phyloP scores from a whole-genome alignment of 2,888 invertebrate genomes.

The Sphaerophoria rueppellii region DNA sequence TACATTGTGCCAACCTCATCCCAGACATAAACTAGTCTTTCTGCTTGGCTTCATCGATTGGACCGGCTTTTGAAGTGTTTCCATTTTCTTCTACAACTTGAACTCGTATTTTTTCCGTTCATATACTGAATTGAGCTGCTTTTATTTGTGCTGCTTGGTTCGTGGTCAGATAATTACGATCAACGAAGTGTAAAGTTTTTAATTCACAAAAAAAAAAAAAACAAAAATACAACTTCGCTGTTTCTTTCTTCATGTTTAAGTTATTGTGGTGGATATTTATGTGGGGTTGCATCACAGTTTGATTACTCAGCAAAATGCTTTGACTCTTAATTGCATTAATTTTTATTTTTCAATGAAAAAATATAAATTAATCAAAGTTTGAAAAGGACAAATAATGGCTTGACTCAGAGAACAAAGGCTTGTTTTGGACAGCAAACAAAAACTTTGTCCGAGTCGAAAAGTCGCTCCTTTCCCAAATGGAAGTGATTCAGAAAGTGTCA shows the following conservation, averaged over 20 bases:
- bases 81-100: slow-evolving; percentile 33
- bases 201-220: slow-evolving; percentile 45
- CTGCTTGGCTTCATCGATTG: slow-evolving; percentile 60
- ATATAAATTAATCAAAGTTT: too few relatives aligned
- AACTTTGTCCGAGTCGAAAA: too few relatives aligned
- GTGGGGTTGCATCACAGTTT: slow-evolving; percentile 51
- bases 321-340: not conserved
- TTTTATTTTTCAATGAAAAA: not conserved
- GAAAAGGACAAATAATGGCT: not conserved
- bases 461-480: too few relatives aligned
- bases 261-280: slow-evolving; percentile 5
- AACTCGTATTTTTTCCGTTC: not conserved
- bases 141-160: slow-evolving; percentile 40
- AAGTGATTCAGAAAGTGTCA: too few relatives aligned
- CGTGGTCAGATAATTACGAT: slow-evolving; percentile 69
- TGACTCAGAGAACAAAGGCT: not conserved
- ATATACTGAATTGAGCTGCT: not conserved
- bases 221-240: slow-evolving; percentile 11
- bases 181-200: slow-evolving; percentile 72
- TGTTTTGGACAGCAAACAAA: too few relatives aligned
- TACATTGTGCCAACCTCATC: slow-evolving; percentile 47
- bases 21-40: slow-evolving; percentile 59
- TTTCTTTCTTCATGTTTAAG: not conserved
- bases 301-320: slow-evolving; percentile 14
- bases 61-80: slow-evolving; percentile 14